Evolutionary conservation across 2,797 vertebrate genomes (phyloP).

Genomic region (Lemur catta): DNA sequence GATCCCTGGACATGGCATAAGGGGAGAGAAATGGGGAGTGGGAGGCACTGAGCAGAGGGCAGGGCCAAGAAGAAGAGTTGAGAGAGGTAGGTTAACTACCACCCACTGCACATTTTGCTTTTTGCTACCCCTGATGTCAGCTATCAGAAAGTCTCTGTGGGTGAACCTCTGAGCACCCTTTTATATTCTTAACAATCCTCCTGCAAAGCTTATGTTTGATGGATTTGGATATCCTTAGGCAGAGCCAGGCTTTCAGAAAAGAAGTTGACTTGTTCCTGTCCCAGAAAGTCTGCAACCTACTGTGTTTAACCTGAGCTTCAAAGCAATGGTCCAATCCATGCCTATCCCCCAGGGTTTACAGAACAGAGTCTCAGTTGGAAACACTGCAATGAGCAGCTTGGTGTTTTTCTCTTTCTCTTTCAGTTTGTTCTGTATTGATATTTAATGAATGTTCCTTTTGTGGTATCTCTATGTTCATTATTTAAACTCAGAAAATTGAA

Average conservation of each 20-base stretch:
- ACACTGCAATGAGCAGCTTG: not conserved
- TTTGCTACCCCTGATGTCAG: not conserved
- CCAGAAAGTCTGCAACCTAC: not conserved
- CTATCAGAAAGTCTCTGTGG: not conserved
- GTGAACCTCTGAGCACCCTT: not conserved
- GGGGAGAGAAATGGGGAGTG: not conserved
- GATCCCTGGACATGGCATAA: not conserved
- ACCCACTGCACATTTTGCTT: not conserved
- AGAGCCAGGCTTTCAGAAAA: not conserved
- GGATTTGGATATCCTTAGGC: not conserved
- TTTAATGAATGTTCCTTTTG: constrained; percentile 22
- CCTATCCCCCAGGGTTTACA: not conserved
- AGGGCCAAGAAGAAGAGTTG: not conserved
- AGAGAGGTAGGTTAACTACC: not conserved
- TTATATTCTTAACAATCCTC: not conserved
- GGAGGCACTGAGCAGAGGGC: not conserved
- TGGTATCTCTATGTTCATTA: not conserved
- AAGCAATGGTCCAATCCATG: not conserved
- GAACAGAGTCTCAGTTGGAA: not conserved
- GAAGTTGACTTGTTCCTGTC: not conserved
- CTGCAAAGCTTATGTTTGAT: not conserved
- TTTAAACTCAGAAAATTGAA: constrained; percentile 39
- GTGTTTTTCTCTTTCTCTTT: not conserved
- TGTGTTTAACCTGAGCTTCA: not conserved
- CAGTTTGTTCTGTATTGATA: not conserved